Base-by-base conservation (phyloP, 2,113 vertebrate species). In the Rousettus leschenaultii region DNA sequence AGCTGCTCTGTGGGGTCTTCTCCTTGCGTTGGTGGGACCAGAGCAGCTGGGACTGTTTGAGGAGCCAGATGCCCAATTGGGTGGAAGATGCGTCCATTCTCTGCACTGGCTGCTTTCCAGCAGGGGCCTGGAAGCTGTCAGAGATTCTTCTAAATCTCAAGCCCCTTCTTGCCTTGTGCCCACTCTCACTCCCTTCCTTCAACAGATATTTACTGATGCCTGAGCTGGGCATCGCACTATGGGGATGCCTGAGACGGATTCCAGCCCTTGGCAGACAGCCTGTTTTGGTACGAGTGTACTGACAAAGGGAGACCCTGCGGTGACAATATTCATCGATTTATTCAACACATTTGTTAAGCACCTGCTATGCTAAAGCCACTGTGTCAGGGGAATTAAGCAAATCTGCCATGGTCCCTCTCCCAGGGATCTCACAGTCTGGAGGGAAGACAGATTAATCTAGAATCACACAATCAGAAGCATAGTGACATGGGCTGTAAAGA, bases 21-120 rank as follows among this genome's bases (percentile, higher is more conserved):
- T 38, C 35, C 33, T 8, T 0, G 40, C 9, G 51, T 0, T 0
- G 73, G 38, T 33, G 22, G 38, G 48, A 30, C 10, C 1, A 5
- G 14, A 2, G n/a, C 79, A 40, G 35, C 68, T 2, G 0, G 6
- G 33, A 21, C 83, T 92, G 28, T 68, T 65, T 66, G 22, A 28
- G 83, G 77, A 88, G 26, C 83, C 57, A 63, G 40, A 77, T 4
- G 26, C 22, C 38, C 38, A 61, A 0, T 22, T 24, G 40, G 55
- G n/a, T 3, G 13, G 65, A 75, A 38, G 65, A 16, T 0, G 0
- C 3, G 3, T 14, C 6, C 1, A 1, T 13, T 38, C 82, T 35
- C 53, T 14, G 61, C 70, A 48, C 3, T 2, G 28, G 19, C 38
- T 33, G 33, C 80, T 43, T 24, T 30, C 65, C 45, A 33, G 86